Evolutionary conservation across 37 sponge, comb jelly and placozoan genomes (phyloP).

Genomic region (Theonella swinhoei): DNA sequence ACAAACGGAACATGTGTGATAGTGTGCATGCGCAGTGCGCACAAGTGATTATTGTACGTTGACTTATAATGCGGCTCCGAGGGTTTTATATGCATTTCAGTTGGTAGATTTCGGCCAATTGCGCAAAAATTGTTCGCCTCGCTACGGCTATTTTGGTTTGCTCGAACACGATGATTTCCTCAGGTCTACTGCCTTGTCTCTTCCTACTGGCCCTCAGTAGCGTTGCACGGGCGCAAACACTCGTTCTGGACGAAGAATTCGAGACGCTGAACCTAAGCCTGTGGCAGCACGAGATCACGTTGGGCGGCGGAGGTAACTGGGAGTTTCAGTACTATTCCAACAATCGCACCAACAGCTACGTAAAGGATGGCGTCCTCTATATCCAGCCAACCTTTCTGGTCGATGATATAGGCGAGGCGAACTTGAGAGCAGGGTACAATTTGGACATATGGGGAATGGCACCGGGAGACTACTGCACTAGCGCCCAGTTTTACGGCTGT

Average conservation of each 20-base stretch:
- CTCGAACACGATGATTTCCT: too few relatives aligned
- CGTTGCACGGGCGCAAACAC: neutral
- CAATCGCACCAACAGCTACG: conserved; percentile 81
- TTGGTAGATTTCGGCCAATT: too few relatives aligned
- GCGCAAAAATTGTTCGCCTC: too few relatives aligned
- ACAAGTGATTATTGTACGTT: too few relatives aligned
- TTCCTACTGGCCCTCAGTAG: too few relatives aligned
- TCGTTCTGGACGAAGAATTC: conserved; percentile 72
- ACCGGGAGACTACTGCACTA: conserved; percentile 73
- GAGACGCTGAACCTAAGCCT: conserved; percentile 60
- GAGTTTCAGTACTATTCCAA: conserved; percentile 76
- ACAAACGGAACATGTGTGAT: too few relatives aligned
- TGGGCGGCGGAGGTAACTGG: conserved; percentile 73
- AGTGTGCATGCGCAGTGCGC: too few relatives aligned
- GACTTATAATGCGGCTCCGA: too few relatives aligned
- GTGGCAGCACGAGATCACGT: conserved; percentile 77
- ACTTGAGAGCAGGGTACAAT: conserved; percentile 36
- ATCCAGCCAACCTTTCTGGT: conserved; percentile 66
- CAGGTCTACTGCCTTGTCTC: too few relatives aligned
- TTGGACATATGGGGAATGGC: conserved; percentile 79
- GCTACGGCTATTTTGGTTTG: too few relatives aligned
- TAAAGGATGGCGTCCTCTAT: conserved; percentile 68
- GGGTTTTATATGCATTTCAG: too few relatives aligned
- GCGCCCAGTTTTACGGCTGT: conserved; percentile 67
- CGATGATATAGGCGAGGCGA: conserved; percentile 71